Percentiles rank a stretch among this genome's conserved stretches.
phyloP scores from a whole-genome alignment of 2,113 vertebrate species.

The Xenopus laevis region DNA sequence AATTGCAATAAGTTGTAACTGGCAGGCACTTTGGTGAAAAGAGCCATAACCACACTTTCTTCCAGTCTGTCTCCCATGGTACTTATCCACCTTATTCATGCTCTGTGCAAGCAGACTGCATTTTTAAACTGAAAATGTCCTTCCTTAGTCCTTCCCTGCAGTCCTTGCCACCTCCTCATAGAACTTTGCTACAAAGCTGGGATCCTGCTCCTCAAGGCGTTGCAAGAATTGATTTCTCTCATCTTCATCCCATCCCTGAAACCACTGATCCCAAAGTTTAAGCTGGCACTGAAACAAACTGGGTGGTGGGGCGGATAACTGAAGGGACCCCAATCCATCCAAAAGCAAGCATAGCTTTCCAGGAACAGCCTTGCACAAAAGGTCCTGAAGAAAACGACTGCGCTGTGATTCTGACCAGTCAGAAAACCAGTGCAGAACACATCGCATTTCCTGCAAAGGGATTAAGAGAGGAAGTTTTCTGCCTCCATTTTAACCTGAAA shows the following conservation, averaged over 20 bases:
- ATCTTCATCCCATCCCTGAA: slow-evolving; percentile 80
- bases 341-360: slow-evolving; percentile 80
- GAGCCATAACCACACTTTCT: too few species aligned
- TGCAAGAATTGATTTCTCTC: slow-evolving; percentile 80
- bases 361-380: slow-evolving; percentile 81
- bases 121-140: too few species aligned
- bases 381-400: slow-evolving; percentile 75
- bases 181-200: slow-evolving; percentile 74
- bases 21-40: too few species aligned
- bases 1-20: too few species aligned
- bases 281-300: slow-evolving; percentile 87
- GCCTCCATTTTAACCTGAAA: slow-evolving; percentile 44
- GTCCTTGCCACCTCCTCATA: slow-evolving; percentile 75
- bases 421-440: slow-evolving; percentile 82
- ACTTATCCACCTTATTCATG: too few species aligned
- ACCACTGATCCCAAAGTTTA: slow-evolving; percentile 87
- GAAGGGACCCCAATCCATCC: slow-evolving; percentile 73
- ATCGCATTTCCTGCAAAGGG: slow-evolving; percentile 80
- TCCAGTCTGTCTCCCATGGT: too few species aligned
- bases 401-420: slow-evolving; percentile 70
- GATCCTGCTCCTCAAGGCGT: slow-evolving; percentile 71
- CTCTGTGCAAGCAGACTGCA: too few species aligned
- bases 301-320: slow-evolving; percentile 66
- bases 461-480: slow-evolving; percentile 68
- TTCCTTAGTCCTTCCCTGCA: slow-evolving; percentile 66